Evolutionary conservation across 1,140 invertebrate genomes (phyloP).

Genomic region (Macrotrachela quadricornifera): DNA sequence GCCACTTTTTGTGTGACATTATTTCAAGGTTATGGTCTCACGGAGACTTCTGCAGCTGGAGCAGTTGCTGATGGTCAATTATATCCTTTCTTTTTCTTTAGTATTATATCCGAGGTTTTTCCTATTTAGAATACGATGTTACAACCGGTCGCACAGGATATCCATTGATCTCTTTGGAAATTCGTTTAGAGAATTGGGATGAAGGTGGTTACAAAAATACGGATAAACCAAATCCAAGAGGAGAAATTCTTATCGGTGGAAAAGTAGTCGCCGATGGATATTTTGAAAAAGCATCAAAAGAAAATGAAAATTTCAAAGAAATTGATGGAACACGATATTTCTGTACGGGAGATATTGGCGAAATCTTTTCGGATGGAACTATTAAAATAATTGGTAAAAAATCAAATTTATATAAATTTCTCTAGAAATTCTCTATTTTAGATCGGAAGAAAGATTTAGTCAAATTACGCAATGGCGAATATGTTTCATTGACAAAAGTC

Average conservation of each 20-base stretch:
- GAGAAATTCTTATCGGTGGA: slow-evolving; percentile 75
- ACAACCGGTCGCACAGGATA: slow-evolving; percentile 64
- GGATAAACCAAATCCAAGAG: slow-evolving; percentile 69
- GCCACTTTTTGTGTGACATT: slow-evolving; percentile 71
- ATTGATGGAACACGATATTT: slow-evolving; percentile 64
- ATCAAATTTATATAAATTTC: background rate
- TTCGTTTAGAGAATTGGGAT: slow-evolving; percentile 72
- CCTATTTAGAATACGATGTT: too few relatives aligned
- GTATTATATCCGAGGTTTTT: too few relatives aligned
- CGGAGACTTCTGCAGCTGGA: slow-evolving; percentile 79
- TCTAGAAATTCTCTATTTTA: slow-evolving; percentile 13
- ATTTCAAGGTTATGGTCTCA: slow-evolving; percentile 83
- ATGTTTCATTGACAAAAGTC: slow-evolving; percentile 76
- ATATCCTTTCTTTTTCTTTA: too few relatives aligned
- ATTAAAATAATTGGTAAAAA: slow-evolving; percentile 77
- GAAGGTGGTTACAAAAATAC: slow-evolving; percentile 70
- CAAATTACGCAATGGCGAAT: slow-evolving; percentile 88
- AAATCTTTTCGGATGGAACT: slow-evolving; percentile 68
- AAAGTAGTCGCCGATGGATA: slow-evolving; percentile 75
- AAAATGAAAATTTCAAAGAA: background rate
- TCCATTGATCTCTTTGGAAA: slow-evolving; percentile 60
- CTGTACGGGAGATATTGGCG: slow-evolving; percentile 82
- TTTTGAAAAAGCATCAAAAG: slow-evolving; percentile 39
- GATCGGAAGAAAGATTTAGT: slow-evolving; percentile 95
- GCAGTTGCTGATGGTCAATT: slow-evolving; percentile 60